A percentile compares a stretch with the other conserved stretches of the same genome.
phyloP scores from a whole-genome alignment of 2,888 invertebrate species.

The Chironomus tentans region DNA sequence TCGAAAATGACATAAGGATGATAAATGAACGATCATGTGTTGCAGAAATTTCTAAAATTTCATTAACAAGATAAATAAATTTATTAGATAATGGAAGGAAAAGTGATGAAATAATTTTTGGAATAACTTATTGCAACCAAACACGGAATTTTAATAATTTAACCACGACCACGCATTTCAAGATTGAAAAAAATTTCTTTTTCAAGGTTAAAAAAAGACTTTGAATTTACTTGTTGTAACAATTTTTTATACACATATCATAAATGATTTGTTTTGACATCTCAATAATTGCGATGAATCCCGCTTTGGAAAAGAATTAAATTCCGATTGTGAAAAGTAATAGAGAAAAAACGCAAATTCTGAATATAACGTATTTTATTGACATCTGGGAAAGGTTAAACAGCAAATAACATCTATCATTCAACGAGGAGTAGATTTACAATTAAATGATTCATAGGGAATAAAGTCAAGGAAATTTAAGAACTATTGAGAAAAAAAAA shows the following conservation, averaged over 20 bases:
- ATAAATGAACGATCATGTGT: not conserved
- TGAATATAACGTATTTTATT: not conserved
- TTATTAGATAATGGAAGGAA: not conserved
- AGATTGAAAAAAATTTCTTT: not conserved
- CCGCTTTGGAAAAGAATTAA: not conserved
- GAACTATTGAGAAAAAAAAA: no score
- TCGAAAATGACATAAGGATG: not conserved
- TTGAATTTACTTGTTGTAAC: not conserved
- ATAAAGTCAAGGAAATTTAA: no score
- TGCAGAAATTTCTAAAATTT: not conserved
- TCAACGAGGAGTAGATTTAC: not conserved
- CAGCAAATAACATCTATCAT: not conserved
- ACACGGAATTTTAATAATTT: not conserved
- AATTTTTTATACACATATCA: not conserved
- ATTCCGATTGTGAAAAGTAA: not conserved
- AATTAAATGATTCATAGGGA: no score
- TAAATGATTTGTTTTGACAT: not conserved
- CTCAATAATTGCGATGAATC: not conserved
- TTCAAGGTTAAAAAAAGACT: constrained; percentile 17
- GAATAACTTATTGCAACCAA: no score
- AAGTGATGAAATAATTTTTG: not conserved
- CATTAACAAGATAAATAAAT: not conserved
- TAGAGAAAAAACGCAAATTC: not conserved
- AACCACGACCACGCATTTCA: not conserved
- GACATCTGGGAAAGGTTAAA: not conserved